Evolutionary conservation across 1,140 invertebrate genomes (phyloP).

Genomic region (Aleiodes sp.): DNA sequence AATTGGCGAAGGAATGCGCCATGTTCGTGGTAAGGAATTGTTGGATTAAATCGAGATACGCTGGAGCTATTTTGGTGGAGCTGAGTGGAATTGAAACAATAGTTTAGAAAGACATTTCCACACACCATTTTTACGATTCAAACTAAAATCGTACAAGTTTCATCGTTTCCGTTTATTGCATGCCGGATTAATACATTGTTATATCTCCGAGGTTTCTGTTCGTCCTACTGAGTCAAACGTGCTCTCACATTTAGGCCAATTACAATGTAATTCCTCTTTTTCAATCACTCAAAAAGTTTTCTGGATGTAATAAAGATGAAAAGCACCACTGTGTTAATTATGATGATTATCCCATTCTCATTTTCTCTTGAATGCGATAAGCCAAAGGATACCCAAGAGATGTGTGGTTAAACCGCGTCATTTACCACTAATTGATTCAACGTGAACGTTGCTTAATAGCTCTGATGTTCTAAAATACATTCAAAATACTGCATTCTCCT

Average conservation of each 20-base stretch:
- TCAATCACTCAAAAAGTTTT: background rate
- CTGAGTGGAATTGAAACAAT: background rate
- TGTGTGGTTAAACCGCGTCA: background rate
- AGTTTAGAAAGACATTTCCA: background rate
- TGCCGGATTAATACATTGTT: background rate
- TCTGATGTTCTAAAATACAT: background rate
- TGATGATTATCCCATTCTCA: background rate
- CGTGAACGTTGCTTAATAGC: background rate
- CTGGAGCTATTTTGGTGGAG: constrained; percentile 7
- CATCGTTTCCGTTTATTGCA: background rate
- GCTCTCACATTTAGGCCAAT: background rate
- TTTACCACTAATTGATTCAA: constrained; percentile 4
- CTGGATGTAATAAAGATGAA: no score
- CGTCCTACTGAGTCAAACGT: background rate
- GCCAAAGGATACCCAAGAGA: background rate
- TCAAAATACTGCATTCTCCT: background rate
- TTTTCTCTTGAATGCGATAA: constrained; percentile 6
- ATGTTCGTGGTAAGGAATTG: constrained; percentile 9
- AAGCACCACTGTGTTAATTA: background rate
- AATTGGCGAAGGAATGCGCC: constrained; percentile 19
- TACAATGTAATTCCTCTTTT: background rate
- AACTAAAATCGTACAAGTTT: constrained; percentile 1
- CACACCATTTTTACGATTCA: background rate
- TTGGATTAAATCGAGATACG: constrained; percentile 25
- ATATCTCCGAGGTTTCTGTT: background rate